phyloP scores from a whole-genome alignment of 2,113 vertebrate genomes.

The Acanthochromis polyacanthus region DNA sequence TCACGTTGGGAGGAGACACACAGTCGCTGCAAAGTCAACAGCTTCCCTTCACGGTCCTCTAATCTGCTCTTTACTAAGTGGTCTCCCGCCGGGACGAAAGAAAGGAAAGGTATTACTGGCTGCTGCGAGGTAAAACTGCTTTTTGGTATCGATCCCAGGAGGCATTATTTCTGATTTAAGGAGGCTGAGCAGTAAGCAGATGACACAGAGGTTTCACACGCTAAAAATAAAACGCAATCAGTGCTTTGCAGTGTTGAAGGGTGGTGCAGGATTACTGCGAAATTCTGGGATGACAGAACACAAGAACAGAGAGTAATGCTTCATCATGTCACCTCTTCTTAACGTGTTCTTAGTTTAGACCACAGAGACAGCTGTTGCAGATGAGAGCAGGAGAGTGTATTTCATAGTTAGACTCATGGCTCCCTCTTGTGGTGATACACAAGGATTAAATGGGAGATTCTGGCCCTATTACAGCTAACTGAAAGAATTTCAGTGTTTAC shows the following conservation, averaged over 20 bases:
- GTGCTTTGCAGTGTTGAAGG: not conserved
- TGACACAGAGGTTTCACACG: conserved; percentile 6
- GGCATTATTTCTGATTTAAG: conserved; percentile 8
- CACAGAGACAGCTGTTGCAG: not conserved
- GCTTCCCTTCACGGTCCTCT: not conserved
- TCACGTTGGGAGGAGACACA: not conserved
- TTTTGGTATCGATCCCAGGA: conserved; percentile 37
- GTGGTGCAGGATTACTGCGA: not conserved
- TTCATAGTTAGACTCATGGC: conserved; percentile 1
- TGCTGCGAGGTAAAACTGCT: not conserved
- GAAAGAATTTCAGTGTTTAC: no score
- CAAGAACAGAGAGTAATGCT: not conserved
- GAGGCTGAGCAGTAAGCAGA: not conserved
- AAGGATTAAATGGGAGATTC: not conserved
- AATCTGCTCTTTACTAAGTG: conserved; percentile 30
- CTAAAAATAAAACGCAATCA: not conserved
- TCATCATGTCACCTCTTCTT: not conserved
- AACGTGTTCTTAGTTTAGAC: not conserved
- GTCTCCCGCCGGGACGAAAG: conserved; percentile 32
- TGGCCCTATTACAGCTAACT: no score
- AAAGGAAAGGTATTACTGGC: conserved; percentile 16
- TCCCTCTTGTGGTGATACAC: conserved; percentile 44
- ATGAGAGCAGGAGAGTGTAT: not conserved
- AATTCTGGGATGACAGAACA: conserved; percentile 9
- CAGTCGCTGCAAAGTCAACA: conserved; percentile 8